Percentiles rank a stretch among this genome's conserved stretches.
phyloP scores from a whole-genome alignment of 2,888 invertebrate genomes.

The Polia nebulosa region DNA sequence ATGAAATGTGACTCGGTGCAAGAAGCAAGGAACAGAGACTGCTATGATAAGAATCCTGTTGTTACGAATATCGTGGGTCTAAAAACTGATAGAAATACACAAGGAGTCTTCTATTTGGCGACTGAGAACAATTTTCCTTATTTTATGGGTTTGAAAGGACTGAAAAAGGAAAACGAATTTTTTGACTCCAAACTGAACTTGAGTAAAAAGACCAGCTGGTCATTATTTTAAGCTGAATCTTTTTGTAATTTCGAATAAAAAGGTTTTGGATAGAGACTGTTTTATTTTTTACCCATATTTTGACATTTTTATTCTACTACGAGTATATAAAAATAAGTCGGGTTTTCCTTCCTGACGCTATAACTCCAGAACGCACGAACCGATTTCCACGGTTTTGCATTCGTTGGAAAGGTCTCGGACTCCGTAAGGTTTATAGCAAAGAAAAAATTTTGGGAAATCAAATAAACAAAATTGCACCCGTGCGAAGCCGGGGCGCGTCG shows the following conservation, averaged over 20 bases:
- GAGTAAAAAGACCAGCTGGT: conserved; percentile 35
- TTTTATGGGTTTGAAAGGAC: conserved; percentile 78
- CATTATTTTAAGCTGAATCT: conserved; percentile 3
- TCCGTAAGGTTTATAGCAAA: no score
- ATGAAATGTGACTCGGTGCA: conserved; percentile 77
- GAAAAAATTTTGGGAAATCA: no score
- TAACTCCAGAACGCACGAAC: no score
- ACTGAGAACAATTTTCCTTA: conserved; percentile 77
- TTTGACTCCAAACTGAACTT: conserved; percentile 64
- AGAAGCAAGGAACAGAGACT: conserved; percentile 73
- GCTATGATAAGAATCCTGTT: conserved; percentile 72
- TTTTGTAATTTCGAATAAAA: conserved; percentile 11
- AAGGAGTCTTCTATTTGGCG: conserved; percentile 75
- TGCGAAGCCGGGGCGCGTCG: no score
- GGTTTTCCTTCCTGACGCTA: no score
- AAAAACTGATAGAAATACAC: conserved; percentile 67
- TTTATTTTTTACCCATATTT: no score
- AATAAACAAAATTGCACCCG: no score
- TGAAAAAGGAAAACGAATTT: conserved; percentile 76
- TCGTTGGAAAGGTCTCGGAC: no score
- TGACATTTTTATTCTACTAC: no score
- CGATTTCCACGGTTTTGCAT: no score
- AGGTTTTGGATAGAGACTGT: not conserved
- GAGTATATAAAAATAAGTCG: no score
- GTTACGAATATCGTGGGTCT: conserved; percentile 74